Percentiles rank a stretch among this genome's conserved stretches.
Evolutionary conservation across 92 coral and sea anemone species (phyloP).

Genomic region (Ricordea florida): DNA sequence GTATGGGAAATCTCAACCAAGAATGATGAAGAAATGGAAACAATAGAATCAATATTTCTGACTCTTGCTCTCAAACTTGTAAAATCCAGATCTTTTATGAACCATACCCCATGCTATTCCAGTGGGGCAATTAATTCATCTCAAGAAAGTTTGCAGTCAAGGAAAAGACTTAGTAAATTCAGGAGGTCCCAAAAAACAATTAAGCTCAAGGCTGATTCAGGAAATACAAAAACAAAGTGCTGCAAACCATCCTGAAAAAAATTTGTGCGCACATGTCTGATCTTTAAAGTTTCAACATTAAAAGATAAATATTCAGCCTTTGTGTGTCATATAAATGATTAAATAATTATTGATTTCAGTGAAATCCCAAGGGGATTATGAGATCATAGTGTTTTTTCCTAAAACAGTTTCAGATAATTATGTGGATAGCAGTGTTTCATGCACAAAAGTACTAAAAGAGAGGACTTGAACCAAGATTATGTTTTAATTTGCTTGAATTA

Average conservation of each 20-base stretch:
- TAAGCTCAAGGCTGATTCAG: slow-evolving; percentile 41
- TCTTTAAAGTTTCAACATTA: neutral
- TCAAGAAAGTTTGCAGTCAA: slow-evolving; percentile 21
- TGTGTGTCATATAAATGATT: too few relatives aligned
- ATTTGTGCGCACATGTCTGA: neutral
- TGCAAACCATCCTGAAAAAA: slow-evolving; percentile 41
- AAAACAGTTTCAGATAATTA: too few relatives aligned
- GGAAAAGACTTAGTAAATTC: slow-evolving; percentile 12
- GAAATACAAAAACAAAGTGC: slow-evolving; percentile 53
- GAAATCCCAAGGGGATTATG: too few relatives aligned
- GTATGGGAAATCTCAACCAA: slow-evolving; percentile 97
- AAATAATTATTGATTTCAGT: too few relatives aligned
- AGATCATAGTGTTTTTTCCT: too few relatives aligned
- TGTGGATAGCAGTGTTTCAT: too few relatives aligned
- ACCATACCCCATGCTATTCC: slow-evolving; percentile 9
- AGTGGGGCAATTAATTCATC: slow-evolving; percentile 7
- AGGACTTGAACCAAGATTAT: too few relatives aligned
- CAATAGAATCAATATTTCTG: slow-evolving; percentile 85
- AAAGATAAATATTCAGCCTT: too few relatives aligned
- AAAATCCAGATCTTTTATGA: slow-evolving; percentile 78
- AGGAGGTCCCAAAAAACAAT: slow-evolving; percentile 49
- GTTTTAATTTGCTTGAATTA: too few relatives aligned
- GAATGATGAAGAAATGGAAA: slow-evolving; percentile 82
- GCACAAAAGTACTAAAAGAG: too few relatives aligned
- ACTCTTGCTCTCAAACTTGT: slow-evolving; percentile 83